A percentile compares a stretch with the other conserved stretches of the same genome.
Evolutionary conservation across 2,797 vertebrate genomes (phyloP).

Genomic region (Acipenser transmontanus): DNA sequence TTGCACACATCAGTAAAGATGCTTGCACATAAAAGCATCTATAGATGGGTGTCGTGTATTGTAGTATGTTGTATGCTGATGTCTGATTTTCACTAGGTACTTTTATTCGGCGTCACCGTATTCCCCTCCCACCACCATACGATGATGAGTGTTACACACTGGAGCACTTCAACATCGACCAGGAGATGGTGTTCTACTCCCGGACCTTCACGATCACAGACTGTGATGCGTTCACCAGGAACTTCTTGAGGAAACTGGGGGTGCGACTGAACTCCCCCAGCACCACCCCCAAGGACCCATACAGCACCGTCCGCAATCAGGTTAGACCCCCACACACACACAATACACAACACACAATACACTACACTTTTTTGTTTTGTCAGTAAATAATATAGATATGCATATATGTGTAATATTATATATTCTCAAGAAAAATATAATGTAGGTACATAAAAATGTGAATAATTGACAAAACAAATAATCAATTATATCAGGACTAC

Average conservation of each 20-base stretch:
- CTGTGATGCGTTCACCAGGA: conserved; percentile 77
- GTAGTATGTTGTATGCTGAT: no score
- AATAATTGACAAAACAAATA: no score
- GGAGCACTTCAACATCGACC: conserved; percentile 77
- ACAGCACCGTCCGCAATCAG: conserved; percentile 57
- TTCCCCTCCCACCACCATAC: conserved; percentile 75
- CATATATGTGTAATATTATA: no score
- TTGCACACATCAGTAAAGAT: no score
- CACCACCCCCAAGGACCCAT: conserved; percentile 67
- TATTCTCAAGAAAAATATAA: no score
- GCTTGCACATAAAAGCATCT: no score
- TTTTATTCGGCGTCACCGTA: conserved; percentile 68
- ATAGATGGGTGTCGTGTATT: no score
- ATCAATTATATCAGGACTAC: no score
- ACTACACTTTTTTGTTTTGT: no score
- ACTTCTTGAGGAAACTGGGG: conserved; percentile 76
- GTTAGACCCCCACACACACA: conserved; percentile 42
- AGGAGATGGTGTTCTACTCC: conserved; percentile 68
- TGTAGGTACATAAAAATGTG: no score
- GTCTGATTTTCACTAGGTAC: conserved; percentile 69
- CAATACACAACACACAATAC: no score
- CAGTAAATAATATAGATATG: no score
- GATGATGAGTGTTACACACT: conserved; percentile 76
- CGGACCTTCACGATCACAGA: conserved; percentile 68
- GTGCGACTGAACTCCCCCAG: conserved; percentile 54